These are phyloP conservation scores for Ophraella communa DNA, from an alignment of 2,888 invertebrate species.

Conservation along the genomic window DNA sequence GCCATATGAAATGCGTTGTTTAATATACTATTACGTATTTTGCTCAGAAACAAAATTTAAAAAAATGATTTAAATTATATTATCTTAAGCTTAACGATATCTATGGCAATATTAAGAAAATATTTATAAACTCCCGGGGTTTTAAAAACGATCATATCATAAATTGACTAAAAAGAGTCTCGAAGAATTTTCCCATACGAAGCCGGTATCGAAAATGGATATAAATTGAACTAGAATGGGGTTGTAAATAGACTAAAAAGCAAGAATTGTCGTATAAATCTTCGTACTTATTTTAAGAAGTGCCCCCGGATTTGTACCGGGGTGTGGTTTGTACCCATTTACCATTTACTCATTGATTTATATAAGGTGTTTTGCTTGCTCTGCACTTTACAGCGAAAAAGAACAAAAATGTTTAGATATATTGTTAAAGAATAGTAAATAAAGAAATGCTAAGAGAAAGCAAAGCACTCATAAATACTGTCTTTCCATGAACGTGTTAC, in stretches of 20 bases:
- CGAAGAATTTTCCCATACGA: neutral
- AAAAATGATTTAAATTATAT: too few relatives aligned
- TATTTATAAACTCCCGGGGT: neutral
- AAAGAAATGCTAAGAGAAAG: neutral
- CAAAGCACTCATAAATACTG: too few relatives aligned
- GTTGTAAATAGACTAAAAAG: constrained; percentile 40
- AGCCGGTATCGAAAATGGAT: constrained; percentile 29
- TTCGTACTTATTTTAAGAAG: constrained; percentile 44
- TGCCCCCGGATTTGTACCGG: constrained; percentile 34
- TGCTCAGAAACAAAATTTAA: too few relatives aligned
- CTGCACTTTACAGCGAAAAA: constrained; percentile 31
- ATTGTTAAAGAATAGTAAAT: neutral
- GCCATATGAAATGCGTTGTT: too few relatives aligned
- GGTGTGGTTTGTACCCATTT: constrained; percentile 45
- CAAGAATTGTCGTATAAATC: constrained; percentile 43
- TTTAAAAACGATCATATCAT: neutral
- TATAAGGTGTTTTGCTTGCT: constrained; percentile 37
- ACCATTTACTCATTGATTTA: constrained; percentile 36
- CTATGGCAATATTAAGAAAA: too few relatives aligned
- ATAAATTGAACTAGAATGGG: constrained; percentile 37
- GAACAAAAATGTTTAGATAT: constrained; percentile 8
- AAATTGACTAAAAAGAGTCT: neutral
- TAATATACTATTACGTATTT: too few relatives aligned
- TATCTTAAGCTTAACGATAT: too few relatives aligned
- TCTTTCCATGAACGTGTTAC: too few relatives aligned